These are phyloP conservation scores for Solen grandis DNA, from an alignment of 1,140 invertebrate species.

Conservation along the genomic window DNA sequence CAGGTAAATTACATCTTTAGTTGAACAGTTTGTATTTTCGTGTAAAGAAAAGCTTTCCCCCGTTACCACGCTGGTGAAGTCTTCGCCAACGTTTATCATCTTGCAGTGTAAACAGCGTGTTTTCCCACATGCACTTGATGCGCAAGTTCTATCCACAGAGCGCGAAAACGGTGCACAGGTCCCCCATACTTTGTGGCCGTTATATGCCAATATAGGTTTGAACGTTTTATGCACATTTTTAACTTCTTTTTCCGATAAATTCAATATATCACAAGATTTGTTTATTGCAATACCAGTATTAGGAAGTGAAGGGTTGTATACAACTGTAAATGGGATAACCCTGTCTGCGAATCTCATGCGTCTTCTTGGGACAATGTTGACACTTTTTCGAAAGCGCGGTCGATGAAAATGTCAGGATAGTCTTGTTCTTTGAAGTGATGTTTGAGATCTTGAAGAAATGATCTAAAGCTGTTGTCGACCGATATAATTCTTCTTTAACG, in stretches of 20 bases:
- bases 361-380: too few species aligned
- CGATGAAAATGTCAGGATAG: not conserved
- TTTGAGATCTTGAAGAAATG: too few species aligned
- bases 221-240: too few species aligned
- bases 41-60: too few species aligned
- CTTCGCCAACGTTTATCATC: too few species aligned
- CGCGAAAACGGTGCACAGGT: not conserved
- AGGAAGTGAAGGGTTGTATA: not conserved
- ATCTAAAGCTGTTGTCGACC: not conserved
- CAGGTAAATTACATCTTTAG: not conserved
- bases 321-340: too few species aligned
- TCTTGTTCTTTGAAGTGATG: not conserved
- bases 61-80: not conserved
- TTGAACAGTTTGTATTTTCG: not conserved
- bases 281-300: constrained; percentile 8
- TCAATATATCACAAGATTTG: constrained; percentile 25
- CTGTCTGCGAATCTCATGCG: not conserved
- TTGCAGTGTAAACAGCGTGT: too few species aligned
- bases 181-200: not conserved
- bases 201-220: constrained; percentile 12
- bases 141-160: not conserved
- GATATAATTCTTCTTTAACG: constrained; percentile 4
- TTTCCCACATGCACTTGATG: too few species aligned
- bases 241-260: too few species aligned
- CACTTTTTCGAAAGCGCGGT: too few species aligned